These are phyloP conservation scores for Cistogaster globosa DNA, from an alignment of 2,888 invertebrate genomes.

Conservation along the genomic window DNA sequence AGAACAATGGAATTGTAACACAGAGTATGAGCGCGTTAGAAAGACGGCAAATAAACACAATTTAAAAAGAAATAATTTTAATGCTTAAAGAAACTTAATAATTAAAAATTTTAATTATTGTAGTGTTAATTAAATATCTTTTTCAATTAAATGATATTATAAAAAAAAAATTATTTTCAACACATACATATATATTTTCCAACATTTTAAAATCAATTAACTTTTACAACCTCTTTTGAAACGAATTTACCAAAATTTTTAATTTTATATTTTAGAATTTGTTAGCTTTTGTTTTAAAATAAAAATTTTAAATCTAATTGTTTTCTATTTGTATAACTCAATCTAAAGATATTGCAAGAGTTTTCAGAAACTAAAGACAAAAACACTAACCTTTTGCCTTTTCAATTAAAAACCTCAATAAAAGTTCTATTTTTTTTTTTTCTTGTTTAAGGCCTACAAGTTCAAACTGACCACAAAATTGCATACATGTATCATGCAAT, in stretches of 20 bases:
- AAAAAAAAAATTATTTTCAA: neutral
- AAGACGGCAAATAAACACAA: neutral
- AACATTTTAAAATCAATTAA: conserved; percentile 42
- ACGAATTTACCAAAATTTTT: neutral
- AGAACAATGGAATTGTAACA: conserved; percentile 74
- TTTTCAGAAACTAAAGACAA: conserved; percentile 9
- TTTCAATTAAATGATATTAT: conserved; percentile 34
- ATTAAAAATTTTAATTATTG: conserved; percentile 15
- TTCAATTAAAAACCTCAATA: conserved; percentile 62
- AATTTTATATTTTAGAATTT: neutral
- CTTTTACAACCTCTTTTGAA: conserved; percentile 12
- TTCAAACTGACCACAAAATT: conserved; percentile 65
- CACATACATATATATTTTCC: neutral
- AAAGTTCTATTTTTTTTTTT: conserved; percentile 26
- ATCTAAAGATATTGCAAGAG: neutral
- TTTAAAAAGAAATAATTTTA: neutral
- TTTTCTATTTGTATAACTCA: conserved; percentile 35
- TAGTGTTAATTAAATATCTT: conserved; percentile 8
- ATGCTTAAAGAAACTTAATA: neutral
- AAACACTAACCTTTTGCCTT: conserved; percentile 40
- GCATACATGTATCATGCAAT: conserved; percentile 59
- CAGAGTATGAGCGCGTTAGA: neutral
- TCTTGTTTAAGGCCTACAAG: conserved; percentile 22
- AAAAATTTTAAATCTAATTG: conserved; percentile 49
- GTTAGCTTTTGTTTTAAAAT: neutral